Percentiles rank a stretch among this genome's conserved stretches.
phyloP scores from a whole-genome alignment of 2,113 vertebrate species.

The Fulica atra region DNA sequence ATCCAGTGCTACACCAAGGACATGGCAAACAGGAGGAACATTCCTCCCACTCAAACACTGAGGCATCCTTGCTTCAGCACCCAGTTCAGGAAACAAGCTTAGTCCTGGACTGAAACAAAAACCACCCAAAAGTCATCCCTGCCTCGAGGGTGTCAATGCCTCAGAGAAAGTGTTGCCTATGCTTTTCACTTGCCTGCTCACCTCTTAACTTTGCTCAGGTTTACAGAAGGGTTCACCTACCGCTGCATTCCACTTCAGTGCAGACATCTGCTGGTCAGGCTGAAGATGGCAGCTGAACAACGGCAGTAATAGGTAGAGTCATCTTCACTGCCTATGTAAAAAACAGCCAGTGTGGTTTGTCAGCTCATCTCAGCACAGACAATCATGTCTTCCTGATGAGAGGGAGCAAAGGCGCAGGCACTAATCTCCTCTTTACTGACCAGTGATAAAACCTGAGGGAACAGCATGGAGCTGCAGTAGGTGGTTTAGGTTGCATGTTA shows the following conservation, averaged over 20 bases:
- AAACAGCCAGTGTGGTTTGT: not conserved
- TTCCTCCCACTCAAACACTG: too few relatives aligned
- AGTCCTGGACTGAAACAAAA: not conserved
- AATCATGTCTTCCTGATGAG: too few relatives aligned
- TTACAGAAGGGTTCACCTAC: not conserved
- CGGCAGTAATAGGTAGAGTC: too few relatives aligned
- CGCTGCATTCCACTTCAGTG: not conserved
- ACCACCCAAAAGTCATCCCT: too few relatives aligned
- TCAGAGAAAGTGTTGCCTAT: not conserved
- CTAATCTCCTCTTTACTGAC: too few relatives aligned
- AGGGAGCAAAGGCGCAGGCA: too few relatives aligned
- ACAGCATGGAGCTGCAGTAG: too few relatives aligned
- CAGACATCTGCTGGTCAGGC: not conserved
- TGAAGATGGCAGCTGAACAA: not conserved
- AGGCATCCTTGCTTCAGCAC: not conserved
- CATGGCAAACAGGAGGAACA: not conserved
- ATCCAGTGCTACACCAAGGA: too few relatives aligned
- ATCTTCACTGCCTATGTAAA: fast-evolving
- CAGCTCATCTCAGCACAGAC: not conserved
- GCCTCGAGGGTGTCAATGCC: not conserved
- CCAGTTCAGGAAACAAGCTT: not conserved
- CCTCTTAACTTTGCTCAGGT: not conserved
- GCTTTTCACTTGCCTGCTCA: too few relatives aligned
- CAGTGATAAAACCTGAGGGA: too few relatives aligned
- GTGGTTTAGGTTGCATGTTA: too few relatives aligned